Evolutionary conservation across 2,113 vertebrate species (phyloP).

Genomic region (Alces alces): DNA sequence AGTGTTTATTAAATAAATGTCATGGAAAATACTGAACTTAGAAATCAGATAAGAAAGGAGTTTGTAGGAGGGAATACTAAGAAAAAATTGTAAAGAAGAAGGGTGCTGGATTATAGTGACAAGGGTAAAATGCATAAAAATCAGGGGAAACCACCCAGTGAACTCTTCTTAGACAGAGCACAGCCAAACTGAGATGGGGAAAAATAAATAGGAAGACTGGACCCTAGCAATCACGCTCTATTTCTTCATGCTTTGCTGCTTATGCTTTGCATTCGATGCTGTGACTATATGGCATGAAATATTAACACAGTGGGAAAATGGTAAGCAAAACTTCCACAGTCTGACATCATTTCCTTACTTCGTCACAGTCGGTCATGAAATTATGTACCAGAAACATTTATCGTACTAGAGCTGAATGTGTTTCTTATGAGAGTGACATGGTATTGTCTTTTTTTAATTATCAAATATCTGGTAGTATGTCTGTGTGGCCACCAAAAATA

Average conservation of each 20-base stretch:
- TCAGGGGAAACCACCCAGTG: too few relatives aligned
- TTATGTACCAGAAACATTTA: background rate
- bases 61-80: background rate
- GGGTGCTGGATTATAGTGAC: background rate
- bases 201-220: background rate
- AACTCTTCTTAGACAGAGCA: background rate
- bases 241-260: background rate
- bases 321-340: background rate
- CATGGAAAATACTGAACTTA: background rate
- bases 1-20: background rate
- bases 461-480: background rate
- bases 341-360: background rate
- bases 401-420: background rate
- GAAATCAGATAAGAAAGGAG: background rate
- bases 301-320: background rate
- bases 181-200: background rate
- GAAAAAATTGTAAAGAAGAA: background rate
- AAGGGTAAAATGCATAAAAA: background rate
- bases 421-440: background rate
- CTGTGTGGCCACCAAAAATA: background rate
- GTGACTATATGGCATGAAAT: background rate
- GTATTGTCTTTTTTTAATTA: background rate
- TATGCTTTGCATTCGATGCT: background rate
- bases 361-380: background rate
- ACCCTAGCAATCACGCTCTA: rapidly evolving